Evolutionary conservation across 35 echinoderm and acorn worm genomes (phyloP), one percentile per base, ranked within the genome.

Genomic region (Apostichopus californicus): DNA sequence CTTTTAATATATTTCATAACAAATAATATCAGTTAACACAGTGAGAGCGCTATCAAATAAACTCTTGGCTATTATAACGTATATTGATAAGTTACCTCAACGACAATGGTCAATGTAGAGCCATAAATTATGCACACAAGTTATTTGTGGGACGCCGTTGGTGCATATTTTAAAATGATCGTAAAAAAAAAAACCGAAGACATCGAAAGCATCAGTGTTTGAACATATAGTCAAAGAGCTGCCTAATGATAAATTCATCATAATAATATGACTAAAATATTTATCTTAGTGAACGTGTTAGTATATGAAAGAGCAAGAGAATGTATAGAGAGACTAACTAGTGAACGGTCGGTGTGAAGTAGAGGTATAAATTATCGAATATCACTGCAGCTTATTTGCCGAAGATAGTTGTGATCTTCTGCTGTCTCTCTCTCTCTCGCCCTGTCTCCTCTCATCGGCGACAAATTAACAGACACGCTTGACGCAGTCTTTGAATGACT

Each of bases 231-330:
- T 56, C 34, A 54, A 14, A 83, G 80, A 83, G 46, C 14, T 79
- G 23, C 77, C 77, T 79, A 34, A 83, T 83, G 52, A 83, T 83
- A 55, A 11, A 55, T 83, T 83, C 24, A 83, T 83, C 18, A 56
- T 55, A 56, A 83, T 83, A 55, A 55, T 83, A 83, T 83, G 80
- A 83, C 15, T 25, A 20, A 55, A 24, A 55, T 83, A 56, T 55
- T 83, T 83, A 83, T 83, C 80, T 83, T 83, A 56, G 10, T 46
- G 34, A 46, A 46, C 34, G 34, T 46, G 34, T 46, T 46, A 46
- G 34, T 46, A 46, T 46, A 46, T 46, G 34, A 46, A 46, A 46
- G 34, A 46, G 34, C 34, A 46, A 46, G 34, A 46, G 34, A 46
- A 0, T 46, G 34, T 46, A 46, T 46, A 46, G 34, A 46, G 34